Evolutionary conservation across 2,113 vertebrate genomes (phyloP), one percentile per base, ranked within the genome.

Genomic region (Cryptotis parvus): DNA sequence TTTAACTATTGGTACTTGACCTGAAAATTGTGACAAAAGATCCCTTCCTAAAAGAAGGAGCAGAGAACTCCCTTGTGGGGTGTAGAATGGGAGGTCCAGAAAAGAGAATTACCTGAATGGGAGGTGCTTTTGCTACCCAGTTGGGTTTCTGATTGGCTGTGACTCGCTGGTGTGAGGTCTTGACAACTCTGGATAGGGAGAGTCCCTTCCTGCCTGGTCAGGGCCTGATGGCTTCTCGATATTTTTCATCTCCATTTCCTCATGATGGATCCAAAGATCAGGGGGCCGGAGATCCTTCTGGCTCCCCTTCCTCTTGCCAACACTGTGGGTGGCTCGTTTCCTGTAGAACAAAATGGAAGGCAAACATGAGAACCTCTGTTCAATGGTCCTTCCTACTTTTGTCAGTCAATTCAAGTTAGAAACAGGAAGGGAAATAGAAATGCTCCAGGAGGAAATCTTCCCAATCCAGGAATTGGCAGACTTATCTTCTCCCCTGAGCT

Each of bases 191-290:
- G 98, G 81, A 98, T 98, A 0, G 98, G 98, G 0, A n/a, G 99
- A 99, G n/a, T 98, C 98, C 0, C 96, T 98, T 45, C 98, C 98
- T 0, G 98, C 92, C 0, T 98, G 97, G 33, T 99, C 98, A 0
- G 98, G 96, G 29, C 98, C 98, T 0, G 98, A 91, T 0, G 98
- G 98, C 89, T 99, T 99, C 97, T 99, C 99, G 0, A 99, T 98
- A 95, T 99, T 99, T 97, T 99, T 99, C 98, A 99, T 98, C 96
- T 99, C 99, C 99, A 99, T 99, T 96, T 99, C 99, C 96, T 99
- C 99, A 0, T 99, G 99, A 87, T 99, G 99, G 84, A 99, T 99
- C 99, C 99, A 99, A 14, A 99, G 98, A 92, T 99, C 99, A 0
- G 99, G 99, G 10, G 99, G 99, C 24, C 99, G 96, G 74, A 99